Conservation (phyloP, 2,113 vertebrate species). For the Cebidichthys violaceus region DNA sequence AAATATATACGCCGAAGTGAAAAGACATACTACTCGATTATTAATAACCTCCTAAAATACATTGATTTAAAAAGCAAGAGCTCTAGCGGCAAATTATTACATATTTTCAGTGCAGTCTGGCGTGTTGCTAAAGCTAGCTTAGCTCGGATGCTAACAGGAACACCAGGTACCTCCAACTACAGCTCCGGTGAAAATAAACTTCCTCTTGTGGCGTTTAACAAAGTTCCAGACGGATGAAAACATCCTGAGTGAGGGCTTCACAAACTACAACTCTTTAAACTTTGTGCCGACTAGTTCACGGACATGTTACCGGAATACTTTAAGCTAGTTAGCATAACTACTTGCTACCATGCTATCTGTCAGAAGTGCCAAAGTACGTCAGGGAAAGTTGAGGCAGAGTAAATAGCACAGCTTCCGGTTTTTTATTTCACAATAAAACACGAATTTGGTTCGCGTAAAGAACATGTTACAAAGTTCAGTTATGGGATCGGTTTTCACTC, state of each 20-base stretch:
- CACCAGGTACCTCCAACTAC: slow-evolving; percentile 87
- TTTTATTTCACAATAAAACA: slow-evolving; percentile 32
- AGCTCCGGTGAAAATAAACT: slow-evolving; percentile 91
- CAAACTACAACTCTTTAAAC: background rate
- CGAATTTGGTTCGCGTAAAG: no score
- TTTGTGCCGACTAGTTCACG: background rate
- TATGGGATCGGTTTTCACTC: no score
- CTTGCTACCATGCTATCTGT: slow-evolving; percentile 57
- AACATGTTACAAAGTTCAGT: no score
- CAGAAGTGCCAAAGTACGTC: slow-evolving; percentile 7
- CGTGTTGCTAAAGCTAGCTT: background rate
- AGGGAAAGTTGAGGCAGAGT: fast-evolving
- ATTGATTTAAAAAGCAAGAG: fast-evolving
- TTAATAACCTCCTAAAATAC: background rate
- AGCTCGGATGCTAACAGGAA: slow-evolving; percentile 29
- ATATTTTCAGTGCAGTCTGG: background rate
- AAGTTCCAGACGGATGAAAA: slow-evolving; percentile 91
- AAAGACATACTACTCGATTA: background rate
- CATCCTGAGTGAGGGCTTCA: slow-evolving; percentile 77
- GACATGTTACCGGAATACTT: slow-evolving; percentile 39
- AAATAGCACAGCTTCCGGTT: background rate
- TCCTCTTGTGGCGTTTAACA: slow-evolving; percentile 94
- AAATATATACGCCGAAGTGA: background rate
- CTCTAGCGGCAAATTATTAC: no score
- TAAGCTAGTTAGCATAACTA: background rate